Conservation (phyloP, 2,888 invertebrate species). For the Coleophora flavipennella region DNA sequence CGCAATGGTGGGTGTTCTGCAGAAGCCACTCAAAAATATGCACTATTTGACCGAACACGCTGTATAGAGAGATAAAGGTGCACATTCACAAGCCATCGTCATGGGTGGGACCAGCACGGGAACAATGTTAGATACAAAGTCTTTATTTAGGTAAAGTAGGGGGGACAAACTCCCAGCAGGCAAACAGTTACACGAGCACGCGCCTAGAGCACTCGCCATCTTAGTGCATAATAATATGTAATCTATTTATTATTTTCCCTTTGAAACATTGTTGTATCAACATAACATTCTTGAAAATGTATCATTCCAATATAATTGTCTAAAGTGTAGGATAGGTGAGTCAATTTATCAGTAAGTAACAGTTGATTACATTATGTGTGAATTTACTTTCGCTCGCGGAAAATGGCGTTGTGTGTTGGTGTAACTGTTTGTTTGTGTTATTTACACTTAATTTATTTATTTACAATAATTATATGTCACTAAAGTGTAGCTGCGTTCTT, state of each 20-base stretch:
- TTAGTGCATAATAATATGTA: conserved; percentile 19
- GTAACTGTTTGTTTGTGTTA: conserved; percentile 46
- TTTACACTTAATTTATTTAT: conserved; percentile 45
- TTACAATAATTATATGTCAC: conserved; percentile 22
- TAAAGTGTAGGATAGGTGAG: conserved; percentile 66
- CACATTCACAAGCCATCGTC: conserved; percentile 66
- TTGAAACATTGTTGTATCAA: conserved; percentile 24
- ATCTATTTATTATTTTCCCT: too few relatives aligned
- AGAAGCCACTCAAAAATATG: too few relatives aligned
- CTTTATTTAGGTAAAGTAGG: conserved; percentile 54
- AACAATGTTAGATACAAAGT: conserved; percentile 68
- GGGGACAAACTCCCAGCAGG: conserved; percentile 43
- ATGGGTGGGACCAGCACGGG: conserved; percentile 73
- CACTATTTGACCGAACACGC: too few relatives aligned
- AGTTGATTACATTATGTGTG: conserved; percentile 5
- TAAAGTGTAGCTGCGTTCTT: conserved; percentile 43
- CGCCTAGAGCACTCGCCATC: conserved; percentile 6
- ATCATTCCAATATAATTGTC: conserved; percentile 68
- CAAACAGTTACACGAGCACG: conserved; percentile 46
- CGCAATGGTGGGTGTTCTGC: too few relatives aligned
- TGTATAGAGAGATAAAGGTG: conserved; percentile 33
- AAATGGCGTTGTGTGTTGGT: conserved; percentile 33
- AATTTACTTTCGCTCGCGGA: conserved; percentile 8
- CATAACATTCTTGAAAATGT: conserved; percentile 68
- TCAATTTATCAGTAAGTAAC: conserved; percentile 48